These are phyloP conservation scores for Sylvietta virens DNA, from an alignment of 2,113 vertebrate species.

Conservation along the genomic window DNA sequence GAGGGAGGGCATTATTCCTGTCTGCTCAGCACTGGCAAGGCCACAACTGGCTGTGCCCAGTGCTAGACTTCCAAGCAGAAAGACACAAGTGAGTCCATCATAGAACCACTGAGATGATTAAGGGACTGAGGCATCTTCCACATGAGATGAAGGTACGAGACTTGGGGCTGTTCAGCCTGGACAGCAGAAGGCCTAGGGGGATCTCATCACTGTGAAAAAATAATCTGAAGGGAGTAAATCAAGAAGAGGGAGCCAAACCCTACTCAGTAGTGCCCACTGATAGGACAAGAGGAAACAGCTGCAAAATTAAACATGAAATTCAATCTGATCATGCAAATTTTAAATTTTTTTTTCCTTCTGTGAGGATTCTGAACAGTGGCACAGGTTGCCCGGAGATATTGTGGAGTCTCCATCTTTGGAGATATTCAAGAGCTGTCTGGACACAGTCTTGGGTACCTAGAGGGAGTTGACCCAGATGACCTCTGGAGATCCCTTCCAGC, in stretches of 20 bases:
- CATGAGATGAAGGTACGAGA: neutral
- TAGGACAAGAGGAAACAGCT: neutral
- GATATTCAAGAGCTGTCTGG: neutral
- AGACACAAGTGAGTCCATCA: accelerated
- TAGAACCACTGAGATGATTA: neutral
- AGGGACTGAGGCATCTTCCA: neutral
- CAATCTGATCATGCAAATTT: neutral
- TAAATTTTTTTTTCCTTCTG: neutral
- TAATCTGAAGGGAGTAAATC: neutral
- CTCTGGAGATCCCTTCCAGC: neutral
- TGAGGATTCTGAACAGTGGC: neutral
- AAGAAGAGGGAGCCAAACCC: neutral
- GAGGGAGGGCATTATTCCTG: neutral
- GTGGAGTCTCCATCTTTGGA: neutral
- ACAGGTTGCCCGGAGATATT: neutral
- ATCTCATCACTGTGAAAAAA: neutral
- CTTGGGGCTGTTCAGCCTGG: neutral
- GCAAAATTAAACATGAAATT: neutral
- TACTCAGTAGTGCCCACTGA: neutral
- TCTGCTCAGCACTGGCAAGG: neutral
- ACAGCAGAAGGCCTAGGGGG: neutral
- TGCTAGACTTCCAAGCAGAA: neutral
- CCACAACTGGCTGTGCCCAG: neutral
- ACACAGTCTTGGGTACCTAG: neutral
- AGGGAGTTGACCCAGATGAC: neutral